Evolutionary conservation across 37 sponge, comb jelly and placozoan species (phyloP), one percentile per base, ranked within the genome.

Genomic region (Agelas oroides): DNA sequence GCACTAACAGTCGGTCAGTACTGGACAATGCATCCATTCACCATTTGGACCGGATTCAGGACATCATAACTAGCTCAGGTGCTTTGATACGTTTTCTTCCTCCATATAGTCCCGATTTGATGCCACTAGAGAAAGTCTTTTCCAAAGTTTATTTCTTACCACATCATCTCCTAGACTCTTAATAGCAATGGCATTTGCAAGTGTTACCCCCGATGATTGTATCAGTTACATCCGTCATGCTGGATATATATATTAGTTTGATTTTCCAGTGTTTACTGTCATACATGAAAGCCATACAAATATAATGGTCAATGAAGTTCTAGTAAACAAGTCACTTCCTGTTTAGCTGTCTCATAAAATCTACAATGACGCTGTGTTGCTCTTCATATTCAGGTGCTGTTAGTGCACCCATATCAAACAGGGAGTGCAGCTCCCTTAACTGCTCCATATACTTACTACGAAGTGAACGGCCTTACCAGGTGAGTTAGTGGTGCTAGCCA

Each of bases 391-490:
- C 69, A 19, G 19, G 34, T 19, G n/a, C 33, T 27, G 31, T 32
- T 34, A 67, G 34, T 30, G 28, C 28, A 33, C 69, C 69, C n/a
- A 19, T 67, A 67, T 67, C 69, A 33, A 19, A 19, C 20, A 67
- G 34, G 8, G 20, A 32, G n/a, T 32, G n/a, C 20, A 67, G 69
- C 34, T 67, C 69, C 2, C 34, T 32, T 25, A 67, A 34, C 12
- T 67, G 69, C 13, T 67, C 28, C 20, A 67, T 67, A 31, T 67
- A 67, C 19, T 25, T 67, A 32, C 69, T 32, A 19, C 69, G n/a
- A 33, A 33, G 69, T 31, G n/a, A 30, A 31, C 69, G 6, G 34
- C 28, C 34, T 67, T 67, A 25, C n/a, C 34, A 19, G 69, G 69
- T 33, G 69, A 67, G 46, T 46, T 46, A 46, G 3, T 46, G 8